Base-by-base conservation (phyloP, 1,140 invertebrate genomes). In the Bathynomus jamesi region DNA sequence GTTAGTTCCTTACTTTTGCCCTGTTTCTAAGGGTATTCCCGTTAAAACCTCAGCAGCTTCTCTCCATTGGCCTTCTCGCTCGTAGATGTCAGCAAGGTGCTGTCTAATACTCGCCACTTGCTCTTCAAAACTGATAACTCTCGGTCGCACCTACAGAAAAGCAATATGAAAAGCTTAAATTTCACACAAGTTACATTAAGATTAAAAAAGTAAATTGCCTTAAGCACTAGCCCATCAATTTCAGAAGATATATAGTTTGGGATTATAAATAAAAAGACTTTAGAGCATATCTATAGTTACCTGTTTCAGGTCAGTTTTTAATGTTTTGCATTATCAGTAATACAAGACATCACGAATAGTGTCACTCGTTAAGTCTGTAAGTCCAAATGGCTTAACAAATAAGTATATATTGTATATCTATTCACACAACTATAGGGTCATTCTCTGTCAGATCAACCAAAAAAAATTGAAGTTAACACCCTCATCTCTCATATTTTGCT, bases 81-180 rank as follows among this genome's bases (percentile, higher is more conserved):
- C 96, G 85, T 97, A 98, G 78, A 99, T 97, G 78, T 92, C 89
- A 63, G 95, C 93, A 77, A 99, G 87, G 83, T 98, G 94, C 83
- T 98, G 95, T 76, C 96, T 87, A 76, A 98, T 96, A 80, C 90
- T 91, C 21, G 94, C 93, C 61, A 96, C 94, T 87, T 98, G 95
- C 82, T 97, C 96, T 83, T 98, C 96, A 85, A 98, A 98, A 10
- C 96, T 98, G 75, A 98, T 98, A 0, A 97, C 95, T 77, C 96
- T 85, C 4, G 96, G 94, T 82, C 98, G 94, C 46, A 98, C 92
- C 84, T 83, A 83, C 21, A 85, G 83, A 27, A 86, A 78, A 24
- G 82, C 82, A 73, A 82, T 84, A 71, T 85, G n/a, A n/a, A n/a
- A 82, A 81, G 82, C 66, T 78, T 72, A 60, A 85, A 78, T 64